A percentile compares a stretch with the other conserved stretches of the same genome.
Conservation (phyloP, 2,888 invertebrate genomes). For the Oasisia sp. region DNA sequence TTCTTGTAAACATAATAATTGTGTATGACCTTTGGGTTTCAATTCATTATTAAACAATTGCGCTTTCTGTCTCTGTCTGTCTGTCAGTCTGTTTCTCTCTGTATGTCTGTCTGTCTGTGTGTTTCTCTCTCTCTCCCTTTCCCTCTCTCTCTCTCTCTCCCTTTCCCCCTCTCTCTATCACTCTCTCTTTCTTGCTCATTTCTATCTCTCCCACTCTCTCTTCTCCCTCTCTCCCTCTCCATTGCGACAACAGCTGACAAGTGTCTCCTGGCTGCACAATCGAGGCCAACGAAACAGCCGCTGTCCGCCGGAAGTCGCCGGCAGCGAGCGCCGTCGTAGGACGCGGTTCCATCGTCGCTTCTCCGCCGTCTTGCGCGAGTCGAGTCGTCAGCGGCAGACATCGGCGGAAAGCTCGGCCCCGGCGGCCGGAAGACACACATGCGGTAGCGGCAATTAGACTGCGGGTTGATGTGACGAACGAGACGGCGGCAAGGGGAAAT, state of each 20-base stretch:
- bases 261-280: background rate
- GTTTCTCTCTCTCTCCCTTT: too few species aligned
- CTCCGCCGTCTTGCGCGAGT: background rate
- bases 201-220: too few species aligned
- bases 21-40: too few species aligned
- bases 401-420: background rate
- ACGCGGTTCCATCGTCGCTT: background rate
- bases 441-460: background rate
- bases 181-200: too few species aligned
- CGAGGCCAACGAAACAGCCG: background rate
- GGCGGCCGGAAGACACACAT: background rate
- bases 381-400: background rate
- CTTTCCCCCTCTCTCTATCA: too few species aligned
- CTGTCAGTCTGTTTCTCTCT: too few species aligned
- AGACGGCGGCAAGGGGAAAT: background rate
- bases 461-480: background rate
- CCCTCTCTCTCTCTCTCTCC: too few species aligned
- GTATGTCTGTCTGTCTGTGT: too few species aligned
- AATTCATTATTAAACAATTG: too few species aligned
- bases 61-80: too few species aligned
- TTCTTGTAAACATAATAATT: too few species aligned
- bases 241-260: background rate
- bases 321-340: background rate
- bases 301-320: background rate
- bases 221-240: too few species aligned